These are phyloP conservation scores for Habropoda laboriosa DNA, from an alignment of 1,140 invertebrate species.

Conservation along the genomic window DNA sequence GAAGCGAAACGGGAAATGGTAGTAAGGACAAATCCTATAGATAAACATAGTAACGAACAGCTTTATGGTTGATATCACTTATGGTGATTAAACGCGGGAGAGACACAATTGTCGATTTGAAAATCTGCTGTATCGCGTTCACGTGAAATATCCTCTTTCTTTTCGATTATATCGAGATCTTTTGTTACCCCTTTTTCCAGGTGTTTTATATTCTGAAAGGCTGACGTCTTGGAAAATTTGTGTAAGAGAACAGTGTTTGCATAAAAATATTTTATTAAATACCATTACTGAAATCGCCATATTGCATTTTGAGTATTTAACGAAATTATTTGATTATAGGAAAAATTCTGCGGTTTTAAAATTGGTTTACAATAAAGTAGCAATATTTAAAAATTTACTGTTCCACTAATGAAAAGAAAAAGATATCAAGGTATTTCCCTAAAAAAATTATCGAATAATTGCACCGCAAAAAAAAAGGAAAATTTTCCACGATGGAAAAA, in stretches of 20 bases:
- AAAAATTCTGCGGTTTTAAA: too few relatives aligned
- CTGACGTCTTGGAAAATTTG: too few relatives aligned
- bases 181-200: not conserved
- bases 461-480: not conserved
- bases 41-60: conserved; percentile 46
- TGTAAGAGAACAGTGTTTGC: too few relatives aligned
- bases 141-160: conserved; percentile 12
- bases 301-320: too few relatives aligned
- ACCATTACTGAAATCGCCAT: too few relatives aligned
- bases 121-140: not conserved
- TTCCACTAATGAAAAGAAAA: too few relatives aligned
- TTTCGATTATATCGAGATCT: not conserved
- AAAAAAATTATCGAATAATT: not conserved
- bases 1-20: not conserved
- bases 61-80: conserved; percentile 54
- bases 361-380: too few relatives aligned
- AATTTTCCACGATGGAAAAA: not conserved
- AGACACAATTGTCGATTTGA: not conserved
- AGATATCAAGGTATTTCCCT: too few relatives aligned
- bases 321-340: too few relatives aligned
- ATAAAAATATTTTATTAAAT: too few relatives aligned
- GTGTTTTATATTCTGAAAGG: too few relatives aligned
- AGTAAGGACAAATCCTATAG: conserved; percentile 10
- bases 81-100: conserved; percentile 48
- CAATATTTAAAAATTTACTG: too few relatives aligned